phyloP scores from a whole-genome alignment of 2,113 vertebrate genomes.

The Callorhinus ursinus region DNA sequence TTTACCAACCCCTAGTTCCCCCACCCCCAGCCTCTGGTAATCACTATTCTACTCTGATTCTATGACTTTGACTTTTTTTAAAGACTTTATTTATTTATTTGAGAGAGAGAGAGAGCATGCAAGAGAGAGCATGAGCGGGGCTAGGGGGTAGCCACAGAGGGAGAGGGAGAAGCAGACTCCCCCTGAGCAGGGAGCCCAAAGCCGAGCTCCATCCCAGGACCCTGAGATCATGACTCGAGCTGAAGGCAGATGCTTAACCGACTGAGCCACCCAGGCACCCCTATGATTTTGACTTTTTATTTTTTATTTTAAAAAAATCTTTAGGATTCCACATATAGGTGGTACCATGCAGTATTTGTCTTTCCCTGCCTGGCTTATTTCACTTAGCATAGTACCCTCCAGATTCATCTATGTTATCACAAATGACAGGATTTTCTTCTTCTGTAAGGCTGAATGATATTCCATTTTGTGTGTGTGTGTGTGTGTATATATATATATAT shows the following conservation, averaged over 20 bases:
- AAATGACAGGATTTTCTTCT: constrained; percentile 18
- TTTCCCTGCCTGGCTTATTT: not conserved
- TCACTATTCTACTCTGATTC: not conserved
- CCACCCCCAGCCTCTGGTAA: not conserved
- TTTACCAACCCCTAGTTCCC: not conserved
- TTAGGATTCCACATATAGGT: not conserved
- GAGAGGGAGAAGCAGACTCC: not conserved
- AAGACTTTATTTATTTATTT: not conserved
- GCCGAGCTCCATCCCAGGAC: not conserved
- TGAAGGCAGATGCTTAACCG: not conserved
- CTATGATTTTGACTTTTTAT: not conserved
- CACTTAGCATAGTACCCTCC: not conserved
- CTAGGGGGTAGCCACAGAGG: not conserved
- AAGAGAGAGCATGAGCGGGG: not conserved
- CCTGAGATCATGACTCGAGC: not conserved
- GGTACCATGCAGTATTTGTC: not conserved
- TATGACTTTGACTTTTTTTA: not conserved
- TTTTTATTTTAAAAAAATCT: not conserved
- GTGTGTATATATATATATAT: no score
- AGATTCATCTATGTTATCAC: not conserved
- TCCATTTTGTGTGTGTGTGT: not conserved
- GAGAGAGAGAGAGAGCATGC: not conserved
- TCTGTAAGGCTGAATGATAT: not conserved
- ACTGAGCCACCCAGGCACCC: not conserved
- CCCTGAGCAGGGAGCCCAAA: not conserved